phyloP scores from a whole-genome alignment of 2,797 vertebrate species.

The Gephyroberyx darwinii region DNA sequence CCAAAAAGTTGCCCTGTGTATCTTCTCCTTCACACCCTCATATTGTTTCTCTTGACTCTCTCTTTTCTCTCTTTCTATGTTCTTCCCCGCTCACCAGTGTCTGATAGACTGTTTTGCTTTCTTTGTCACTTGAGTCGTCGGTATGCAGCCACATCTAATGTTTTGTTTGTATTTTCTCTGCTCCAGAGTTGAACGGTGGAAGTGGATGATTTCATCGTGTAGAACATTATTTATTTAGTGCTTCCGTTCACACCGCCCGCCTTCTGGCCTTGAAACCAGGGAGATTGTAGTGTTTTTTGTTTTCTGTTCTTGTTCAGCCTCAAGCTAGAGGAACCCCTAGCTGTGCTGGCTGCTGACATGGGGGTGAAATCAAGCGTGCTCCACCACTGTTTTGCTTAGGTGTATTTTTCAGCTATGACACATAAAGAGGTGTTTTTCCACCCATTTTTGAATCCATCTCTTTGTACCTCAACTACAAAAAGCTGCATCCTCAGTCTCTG shows the following conservation, averaged over 20 bases:
- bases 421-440: constrained; percentile 34
- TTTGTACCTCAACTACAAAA: constrained; percentile 29
- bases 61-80: background rate
- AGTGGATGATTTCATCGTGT: constrained; percentile 37
- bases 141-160: constrained; percentile 16
- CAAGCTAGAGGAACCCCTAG: constrained; percentile 49
- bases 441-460: constrained; percentile 41
- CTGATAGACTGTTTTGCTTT: constrained; percentile 6
- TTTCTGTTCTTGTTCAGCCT: constrained; percentile 42
- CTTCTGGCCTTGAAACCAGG: constrained; percentile 44
- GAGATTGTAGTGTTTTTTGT: constrained; percentile 40
- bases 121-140: background rate
- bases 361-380: constrained; percentile 43
- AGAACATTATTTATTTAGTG: constrained; percentile 46
- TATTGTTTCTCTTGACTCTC: background rate
- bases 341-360: constrained; percentile 33
- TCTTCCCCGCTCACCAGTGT: background rate
- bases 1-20: constrained; percentile 9
- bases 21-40: constrained; percentile 6
- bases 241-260: constrained; percentile 35
- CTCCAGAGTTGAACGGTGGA: constrained; percentile 16
- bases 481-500: constrained; percentile 30
- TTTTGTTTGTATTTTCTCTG: constrained; percentile 36
- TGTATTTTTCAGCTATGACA: constrained; percentile 42
- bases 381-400: constrained; percentile 29